phyloP scores from a whole-genome alignment of 2,888 invertebrate species.

The Pocota personata region DNA sequence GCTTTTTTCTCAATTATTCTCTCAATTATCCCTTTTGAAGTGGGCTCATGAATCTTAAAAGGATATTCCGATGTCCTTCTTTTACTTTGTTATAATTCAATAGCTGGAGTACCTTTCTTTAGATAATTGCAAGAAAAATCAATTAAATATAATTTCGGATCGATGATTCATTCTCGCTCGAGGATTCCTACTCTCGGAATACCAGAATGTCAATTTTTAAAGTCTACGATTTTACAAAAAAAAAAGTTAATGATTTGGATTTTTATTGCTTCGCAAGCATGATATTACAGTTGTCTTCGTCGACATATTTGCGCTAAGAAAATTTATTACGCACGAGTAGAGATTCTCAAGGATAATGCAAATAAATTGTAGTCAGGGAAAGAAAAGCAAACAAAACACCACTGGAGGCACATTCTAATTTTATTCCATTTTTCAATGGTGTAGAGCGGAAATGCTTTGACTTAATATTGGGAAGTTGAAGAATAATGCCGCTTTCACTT shows the following conservation, averaged over 20 bases:
- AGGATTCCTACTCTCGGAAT: neutral
- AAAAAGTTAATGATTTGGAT: neutral
- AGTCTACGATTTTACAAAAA: neutral
- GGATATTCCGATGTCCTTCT: neutral
- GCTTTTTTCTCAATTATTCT: neutral
- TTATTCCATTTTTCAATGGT: constrained; percentile 2
- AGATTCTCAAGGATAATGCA: constrained; percentile 4
- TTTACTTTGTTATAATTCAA: neutral
- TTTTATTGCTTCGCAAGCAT: neutral
- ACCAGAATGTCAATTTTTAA: neutral
- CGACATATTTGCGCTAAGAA: neutral
- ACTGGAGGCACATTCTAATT: neutral
- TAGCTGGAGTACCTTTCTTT: neutral
- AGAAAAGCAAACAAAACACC: neutral
- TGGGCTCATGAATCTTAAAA: neutral
- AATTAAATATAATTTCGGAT: neutral
- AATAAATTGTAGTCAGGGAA: neutral
- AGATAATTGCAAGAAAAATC: neutral
- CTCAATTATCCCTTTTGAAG: neutral
- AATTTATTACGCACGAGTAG: neutral
- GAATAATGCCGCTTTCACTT: neutral
- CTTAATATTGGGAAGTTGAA: neutral
- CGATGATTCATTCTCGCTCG: neutral
- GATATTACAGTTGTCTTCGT: neutral
- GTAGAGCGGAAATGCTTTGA: neutral